These are phyloP conservation scores for Lampropteryx suffumata DNA, from an alignment of 2,888 invertebrate species.

Conservation along the genomic window DNA sequence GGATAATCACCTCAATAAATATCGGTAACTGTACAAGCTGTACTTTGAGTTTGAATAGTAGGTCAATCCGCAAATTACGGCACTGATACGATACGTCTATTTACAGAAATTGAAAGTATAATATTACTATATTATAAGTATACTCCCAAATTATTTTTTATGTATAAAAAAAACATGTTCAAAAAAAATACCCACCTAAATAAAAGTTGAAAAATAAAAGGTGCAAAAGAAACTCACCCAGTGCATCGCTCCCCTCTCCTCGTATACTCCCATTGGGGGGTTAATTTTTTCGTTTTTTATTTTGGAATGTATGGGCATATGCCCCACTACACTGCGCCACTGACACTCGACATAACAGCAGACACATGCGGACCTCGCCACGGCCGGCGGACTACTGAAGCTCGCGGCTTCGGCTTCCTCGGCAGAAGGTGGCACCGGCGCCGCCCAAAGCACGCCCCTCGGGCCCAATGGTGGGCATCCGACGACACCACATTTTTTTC, in stretches of 20 bases:
- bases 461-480: constrained; percentile 39
- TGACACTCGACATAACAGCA: constrained; percentile 60
- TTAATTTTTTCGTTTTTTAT: constrained; percentile 80
- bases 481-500: constrained; percentile 44
- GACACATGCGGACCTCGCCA: constrained; percentile 61
- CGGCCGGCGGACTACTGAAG: constrained; percentile 57
- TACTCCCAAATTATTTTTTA: no score
- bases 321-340: constrained; percentile 78
- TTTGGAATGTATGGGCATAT: constrained; percentile 76
- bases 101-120: no score
- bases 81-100: no score
- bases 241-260: constrained; percentile 95
- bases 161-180: no score
- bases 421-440: constrained; percentile 32
- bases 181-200: constrained; percentile 13
- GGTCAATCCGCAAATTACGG: no score
- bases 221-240: constrained; percentile 87
- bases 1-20: no score
- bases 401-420: constrained; percentile 43
- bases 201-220: constrained; percentile 11
- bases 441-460: constrained; percentile 50
- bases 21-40: no score
- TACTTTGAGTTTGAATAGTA: no score
- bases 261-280: constrained; percentile 96
- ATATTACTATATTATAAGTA: no score